Conservation (phyloP, 2,797 vertebrate genomes). For the Neoniphon sammara region DNA sequence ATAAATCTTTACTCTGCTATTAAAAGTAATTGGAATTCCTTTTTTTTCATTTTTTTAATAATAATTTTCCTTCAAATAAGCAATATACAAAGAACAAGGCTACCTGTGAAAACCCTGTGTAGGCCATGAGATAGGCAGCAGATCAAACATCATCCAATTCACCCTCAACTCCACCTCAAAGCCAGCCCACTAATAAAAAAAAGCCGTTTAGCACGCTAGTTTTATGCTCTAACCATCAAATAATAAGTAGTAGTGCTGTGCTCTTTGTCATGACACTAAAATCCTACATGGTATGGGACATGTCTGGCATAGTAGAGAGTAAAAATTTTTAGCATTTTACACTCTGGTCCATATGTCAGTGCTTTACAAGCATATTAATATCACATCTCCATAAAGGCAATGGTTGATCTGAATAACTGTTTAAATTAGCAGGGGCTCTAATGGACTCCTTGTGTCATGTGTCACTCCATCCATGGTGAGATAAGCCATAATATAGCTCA, state of each 20-base stretch:
- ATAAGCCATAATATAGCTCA: slow-evolving; percentile 4
- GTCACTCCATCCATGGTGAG: slow-evolving; percentile 14
- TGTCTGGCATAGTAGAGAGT: neutral
- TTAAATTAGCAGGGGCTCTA: slow-evolving; percentile 30
- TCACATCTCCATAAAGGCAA: slow-evolving; percentile 19
- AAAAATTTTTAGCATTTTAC: neutral
- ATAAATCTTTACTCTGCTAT: neutral
- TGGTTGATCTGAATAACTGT: slow-evolving; percentile 23
- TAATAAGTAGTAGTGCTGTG: neutral
- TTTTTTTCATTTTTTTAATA: no score
- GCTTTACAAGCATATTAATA: slow-evolving; percentile 19
- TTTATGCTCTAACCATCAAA: neutral
- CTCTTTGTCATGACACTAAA: neutral
- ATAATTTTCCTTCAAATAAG: neutral
- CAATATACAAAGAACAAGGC: neutral
- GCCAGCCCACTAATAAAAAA: neutral
- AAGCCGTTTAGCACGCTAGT: neutral
- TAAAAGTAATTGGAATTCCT: neutral
- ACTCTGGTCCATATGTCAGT: neutral
- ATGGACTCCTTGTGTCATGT: slow-evolving; percentile 31
- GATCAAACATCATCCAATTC: no score
- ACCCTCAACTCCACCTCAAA: neutral
- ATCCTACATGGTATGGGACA: neutral
- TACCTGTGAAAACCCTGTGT: neutral
- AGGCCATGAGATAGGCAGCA: no score